phyloP scores from a whole-genome alignment of 2,797 vertebrate species.

The Melanogrammus aeglefinus region DNA sequence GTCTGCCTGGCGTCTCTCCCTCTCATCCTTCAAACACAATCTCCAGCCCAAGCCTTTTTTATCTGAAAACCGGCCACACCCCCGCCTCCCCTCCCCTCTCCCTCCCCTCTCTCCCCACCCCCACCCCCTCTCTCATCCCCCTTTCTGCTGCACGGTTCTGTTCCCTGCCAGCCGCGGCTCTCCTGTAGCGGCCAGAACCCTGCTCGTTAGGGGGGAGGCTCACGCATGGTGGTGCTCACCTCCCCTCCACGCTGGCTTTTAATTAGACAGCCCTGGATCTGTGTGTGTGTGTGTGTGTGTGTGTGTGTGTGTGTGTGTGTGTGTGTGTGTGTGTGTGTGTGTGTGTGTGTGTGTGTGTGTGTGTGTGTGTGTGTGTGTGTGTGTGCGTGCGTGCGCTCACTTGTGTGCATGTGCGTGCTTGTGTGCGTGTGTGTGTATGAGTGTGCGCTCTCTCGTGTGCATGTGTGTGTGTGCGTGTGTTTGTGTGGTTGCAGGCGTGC shows the following conservation, averaged over 20 bases:
- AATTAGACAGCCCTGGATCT: slow-evolving; percentile 65
- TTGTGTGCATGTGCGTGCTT: background rate
- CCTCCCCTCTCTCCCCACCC: slow-evolving; percentile 4
- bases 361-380: slow-evolving; percentile 4
- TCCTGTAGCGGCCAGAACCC: slow-evolving; percentile 51
- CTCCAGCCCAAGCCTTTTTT: slow-evolving; percentile 57
- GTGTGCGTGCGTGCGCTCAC: background rate
- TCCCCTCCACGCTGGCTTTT: slow-evolving; percentile 60
- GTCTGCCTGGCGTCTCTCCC: slow-evolving; percentile 56
- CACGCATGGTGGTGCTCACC: slow-evolving; percentile 64
- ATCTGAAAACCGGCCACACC: slow-evolving; percentile 45
- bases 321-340: background rate
- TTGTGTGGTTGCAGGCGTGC: slow-evolving; percentile 33
- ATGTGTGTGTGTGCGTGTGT: slow-evolving; percentile 12
- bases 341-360: slow-evolving; percentile 1
- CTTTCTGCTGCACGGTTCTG: slow-evolving; percentile 33
- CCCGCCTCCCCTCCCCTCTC: background rate
- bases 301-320: slow-evolving; percentile 9
- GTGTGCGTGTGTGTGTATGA: slow-evolving; percentile 14
- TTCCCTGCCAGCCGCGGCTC: slow-evolving; percentile 54
- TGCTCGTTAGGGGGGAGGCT: slow-evolving; percentile 66
- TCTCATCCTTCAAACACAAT: slow-evolving; percentile 68
- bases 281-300: slow-evolving; percentile 23
- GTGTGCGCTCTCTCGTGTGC: slow-evolving; percentile 7
- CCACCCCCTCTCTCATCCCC: slow-evolving; percentile 6